Conservation (phyloP, 2,797 vertebrate genomes). For the Vipera latastei region DNA sequence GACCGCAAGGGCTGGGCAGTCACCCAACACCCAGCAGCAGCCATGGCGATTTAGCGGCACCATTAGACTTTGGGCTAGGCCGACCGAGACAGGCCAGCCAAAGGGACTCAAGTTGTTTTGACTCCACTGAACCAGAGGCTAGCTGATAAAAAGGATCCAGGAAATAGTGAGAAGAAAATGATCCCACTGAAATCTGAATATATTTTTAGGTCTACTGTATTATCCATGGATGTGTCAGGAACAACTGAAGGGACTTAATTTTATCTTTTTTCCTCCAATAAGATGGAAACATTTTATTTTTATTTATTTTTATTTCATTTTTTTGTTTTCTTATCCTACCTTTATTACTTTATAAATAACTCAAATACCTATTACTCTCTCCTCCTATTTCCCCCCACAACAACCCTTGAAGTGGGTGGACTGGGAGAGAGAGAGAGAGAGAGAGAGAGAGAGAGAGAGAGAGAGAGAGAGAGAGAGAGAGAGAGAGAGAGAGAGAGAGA, state of each 20-base stretch:
- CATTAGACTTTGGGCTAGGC: too few species aligned
- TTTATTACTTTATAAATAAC: not conserved
- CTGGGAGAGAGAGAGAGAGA: not conserved
- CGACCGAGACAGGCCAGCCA: too few species aligned
- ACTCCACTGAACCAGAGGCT: too few species aligned
- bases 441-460: too few species aligned
- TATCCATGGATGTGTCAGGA: not conserved
- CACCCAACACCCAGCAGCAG: too few species aligned
- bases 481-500: too few species aligned
- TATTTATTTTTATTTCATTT: not conserved
- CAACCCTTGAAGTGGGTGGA: not conserved
- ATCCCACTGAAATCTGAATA: not conserved
- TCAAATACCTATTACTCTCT: not conserved
- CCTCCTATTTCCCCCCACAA: not conserved
- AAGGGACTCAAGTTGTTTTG: too few species aligned
- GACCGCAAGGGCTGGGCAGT: too few species aligned
- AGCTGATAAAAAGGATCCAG: not conserved
- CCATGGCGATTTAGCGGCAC: too few species aligned
- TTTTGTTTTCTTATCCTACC: not conserved
- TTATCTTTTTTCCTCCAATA: not conserved
- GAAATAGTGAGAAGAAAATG: not conserved
- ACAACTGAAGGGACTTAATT: not conserved
- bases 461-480: not conserved
- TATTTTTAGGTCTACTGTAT: not conserved
- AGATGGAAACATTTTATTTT: not conserved